These are phyloP conservation scores for Trogon melanurus DNA, from an alignment of 2,113 vertebrate genomes.

Conservation along the genomic window DNA sequence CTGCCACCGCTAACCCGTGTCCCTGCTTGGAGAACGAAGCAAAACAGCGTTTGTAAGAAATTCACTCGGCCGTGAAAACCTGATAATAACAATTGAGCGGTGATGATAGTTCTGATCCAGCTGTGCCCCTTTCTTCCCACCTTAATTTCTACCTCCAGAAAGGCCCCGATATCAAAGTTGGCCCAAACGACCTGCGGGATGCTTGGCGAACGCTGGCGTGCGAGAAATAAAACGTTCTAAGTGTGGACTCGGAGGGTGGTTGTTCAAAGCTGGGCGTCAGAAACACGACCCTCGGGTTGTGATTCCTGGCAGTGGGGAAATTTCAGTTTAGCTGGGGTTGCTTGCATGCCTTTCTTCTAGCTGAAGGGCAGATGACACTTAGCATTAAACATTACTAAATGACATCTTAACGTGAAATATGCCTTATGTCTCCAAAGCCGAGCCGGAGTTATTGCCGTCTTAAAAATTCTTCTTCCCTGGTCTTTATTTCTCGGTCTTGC, in stretches of 20 bases:
- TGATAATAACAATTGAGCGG: background rate
- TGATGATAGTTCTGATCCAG: background rate
- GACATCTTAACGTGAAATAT: background rate
- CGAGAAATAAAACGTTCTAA: background rate
- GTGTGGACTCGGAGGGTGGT: background rate
- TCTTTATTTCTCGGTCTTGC: background rate
- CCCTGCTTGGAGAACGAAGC: background rate
- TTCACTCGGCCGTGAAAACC: rapidly evolving
- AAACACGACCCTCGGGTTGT: background rate
- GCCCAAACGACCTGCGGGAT: background rate
- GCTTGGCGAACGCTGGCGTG: background rate
- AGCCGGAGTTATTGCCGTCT: background rate
- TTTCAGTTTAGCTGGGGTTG: background rate
- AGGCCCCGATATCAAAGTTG: background rate
- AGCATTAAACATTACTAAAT: background rate
- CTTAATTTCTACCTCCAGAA: background rate
- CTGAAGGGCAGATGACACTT: constrained; percentile 10
- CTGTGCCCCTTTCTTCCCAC: background rate
- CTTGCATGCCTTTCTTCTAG: constrained; percentile 13
- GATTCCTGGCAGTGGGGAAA: constrained; percentile 33
- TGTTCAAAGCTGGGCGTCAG: constrained; percentile 5
- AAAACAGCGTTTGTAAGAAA: background rate
- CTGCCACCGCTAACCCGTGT: background rate
- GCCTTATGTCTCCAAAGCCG: background rate
- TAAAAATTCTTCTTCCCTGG: background rate